phyloP scores from a whole-genome alignment of 1,140 invertebrate species.

The Cataglyphis hispanica region DNA sequence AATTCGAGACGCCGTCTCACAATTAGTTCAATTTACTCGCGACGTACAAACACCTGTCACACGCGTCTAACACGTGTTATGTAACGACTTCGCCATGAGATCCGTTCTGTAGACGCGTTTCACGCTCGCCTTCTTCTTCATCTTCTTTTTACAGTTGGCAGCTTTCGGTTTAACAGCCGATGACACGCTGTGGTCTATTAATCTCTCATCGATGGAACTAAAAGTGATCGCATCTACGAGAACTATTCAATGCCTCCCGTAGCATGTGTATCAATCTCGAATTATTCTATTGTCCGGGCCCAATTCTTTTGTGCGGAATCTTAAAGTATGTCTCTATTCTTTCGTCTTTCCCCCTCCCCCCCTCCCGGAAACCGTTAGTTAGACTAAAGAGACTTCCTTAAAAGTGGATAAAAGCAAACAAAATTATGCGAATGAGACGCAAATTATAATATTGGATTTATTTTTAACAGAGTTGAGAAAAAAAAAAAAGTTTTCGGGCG shows the following conservation, averaged over 20 bases:
- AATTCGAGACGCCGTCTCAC: constrained; percentile 32
- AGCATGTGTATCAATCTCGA: constrained; percentile 36
- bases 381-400: neutral
- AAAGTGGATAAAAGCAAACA: neutral
- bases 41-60: constrained; percentile 62
- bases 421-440: neutral
- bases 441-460: neutral
- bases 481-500: no score
- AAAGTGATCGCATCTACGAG: constrained; percentile 14
- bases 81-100: constrained; percentile 70
- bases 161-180: constrained; percentile 15
- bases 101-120: constrained; percentile 49
- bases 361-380: neutral
- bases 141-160: constrained; percentile 20
- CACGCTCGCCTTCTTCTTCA: constrained; percentile 57
- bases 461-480: neutral
- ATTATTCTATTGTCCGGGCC: neutral
- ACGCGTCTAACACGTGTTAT: constrained; percentile 52
- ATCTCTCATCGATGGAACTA: constrained; percentile 56
- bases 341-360: neutral
- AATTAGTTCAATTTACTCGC: constrained; percentile 24
- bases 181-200: constrained; percentile 50
- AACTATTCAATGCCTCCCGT: constrained; percentile 28
- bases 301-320: constrained; percentile 1
- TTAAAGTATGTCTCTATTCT: neutral